phyloP scores from a whole-genome alignment of 2,113 vertebrate species.

The Ancistrus triradiatus region DNA sequence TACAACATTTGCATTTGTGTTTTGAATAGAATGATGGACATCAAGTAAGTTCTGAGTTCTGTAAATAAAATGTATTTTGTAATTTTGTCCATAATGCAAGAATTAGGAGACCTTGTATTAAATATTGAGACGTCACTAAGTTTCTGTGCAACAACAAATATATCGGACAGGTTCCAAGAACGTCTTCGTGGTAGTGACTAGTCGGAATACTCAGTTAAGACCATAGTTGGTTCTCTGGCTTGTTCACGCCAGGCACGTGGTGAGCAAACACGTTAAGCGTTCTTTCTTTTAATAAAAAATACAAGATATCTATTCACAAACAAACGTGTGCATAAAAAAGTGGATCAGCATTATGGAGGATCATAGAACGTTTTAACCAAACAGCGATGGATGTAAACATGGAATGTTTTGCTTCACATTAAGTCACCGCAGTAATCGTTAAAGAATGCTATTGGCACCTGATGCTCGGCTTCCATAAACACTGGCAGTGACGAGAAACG shows the following conservation, averaged over 20 bases:
- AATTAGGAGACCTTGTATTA: no score
- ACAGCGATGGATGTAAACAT: slow-evolving; percentile 48
- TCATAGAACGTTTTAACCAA: slow-evolving; percentile 4
- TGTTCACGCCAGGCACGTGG: slow-evolving; percentile 7
- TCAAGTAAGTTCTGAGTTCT: no score
- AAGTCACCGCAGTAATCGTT: slow-evolving; percentile 47
- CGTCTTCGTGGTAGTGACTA: no score
- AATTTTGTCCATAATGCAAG: no score
- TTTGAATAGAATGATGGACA: no score
- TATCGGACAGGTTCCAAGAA: no score
- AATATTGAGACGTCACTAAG: no score
- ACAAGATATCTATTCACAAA: slow-evolving; percentile 14
- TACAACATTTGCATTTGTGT: no score
- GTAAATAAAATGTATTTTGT: no score
- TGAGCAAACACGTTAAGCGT: slow-evolving; percentile 7
- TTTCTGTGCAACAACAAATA: no score
- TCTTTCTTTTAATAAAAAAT: neutral
- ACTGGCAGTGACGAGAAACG: slow-evolving; percentile 3
- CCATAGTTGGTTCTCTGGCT: slow-evolving; percentile 35
- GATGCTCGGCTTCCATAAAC: slow-evolving; percentile 17
- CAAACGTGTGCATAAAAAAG: neutral
- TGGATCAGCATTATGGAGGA: neutral
- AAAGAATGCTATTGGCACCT: slow-evolving; percentile 27
- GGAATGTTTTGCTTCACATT: slow-evolving; percentile 49
- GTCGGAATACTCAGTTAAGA: slow-evolving; percentile 50